Conservation (phyloP, 1,140 invertebrate genomes). For the Caerostris extrusa region DNA sequence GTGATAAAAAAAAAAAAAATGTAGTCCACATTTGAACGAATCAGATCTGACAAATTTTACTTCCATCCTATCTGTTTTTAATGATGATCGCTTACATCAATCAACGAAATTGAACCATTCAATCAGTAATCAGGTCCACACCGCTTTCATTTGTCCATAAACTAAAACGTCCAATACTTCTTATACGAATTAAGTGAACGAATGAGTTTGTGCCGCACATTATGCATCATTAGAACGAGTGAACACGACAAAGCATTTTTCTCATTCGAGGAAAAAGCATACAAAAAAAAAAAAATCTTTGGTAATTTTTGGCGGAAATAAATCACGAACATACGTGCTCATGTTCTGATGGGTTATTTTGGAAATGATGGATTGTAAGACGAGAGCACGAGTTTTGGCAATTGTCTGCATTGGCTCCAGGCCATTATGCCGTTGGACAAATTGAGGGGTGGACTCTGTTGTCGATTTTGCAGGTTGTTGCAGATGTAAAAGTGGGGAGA, state of each 20-base stretch:
- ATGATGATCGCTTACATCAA: background rate
- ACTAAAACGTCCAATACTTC: background rate
- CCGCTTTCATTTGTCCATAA: background rate
- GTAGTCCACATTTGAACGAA: too few relatives aligned
- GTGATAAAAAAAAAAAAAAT: too few relatives aligned
- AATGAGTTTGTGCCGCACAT: conserved; percentile 2
- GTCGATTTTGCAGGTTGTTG: conserved; percentile 4
- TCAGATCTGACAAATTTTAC: too few relatives aligned
- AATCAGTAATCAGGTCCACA: background rate
- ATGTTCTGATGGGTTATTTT: conserved; percentile 9
- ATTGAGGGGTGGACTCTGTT: background rate
- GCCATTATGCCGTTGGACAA: background rate
- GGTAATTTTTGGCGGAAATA: conserved; percentile 7
- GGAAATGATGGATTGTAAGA: background rate
- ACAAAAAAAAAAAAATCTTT: background rate
- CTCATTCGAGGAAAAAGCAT: background rate
- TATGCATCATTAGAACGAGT: conserved; percentile 2
- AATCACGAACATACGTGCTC: background rate
- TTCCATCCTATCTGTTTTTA: background rate
- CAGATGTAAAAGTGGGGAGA: background rate
- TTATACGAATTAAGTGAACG: background rate
- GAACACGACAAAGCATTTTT: conserved; percentile 7
- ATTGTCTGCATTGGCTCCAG: background rate
- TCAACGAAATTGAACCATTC: background rate
- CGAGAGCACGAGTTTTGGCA: background rate